A percentile compares a stretch with the other conserved stretches of the same genome.
These are phyloP conservation scores for Falco berigora DNA, from an alignment of 2,797 vertebrate genomes.

Conservation along the genomic window DNA sequence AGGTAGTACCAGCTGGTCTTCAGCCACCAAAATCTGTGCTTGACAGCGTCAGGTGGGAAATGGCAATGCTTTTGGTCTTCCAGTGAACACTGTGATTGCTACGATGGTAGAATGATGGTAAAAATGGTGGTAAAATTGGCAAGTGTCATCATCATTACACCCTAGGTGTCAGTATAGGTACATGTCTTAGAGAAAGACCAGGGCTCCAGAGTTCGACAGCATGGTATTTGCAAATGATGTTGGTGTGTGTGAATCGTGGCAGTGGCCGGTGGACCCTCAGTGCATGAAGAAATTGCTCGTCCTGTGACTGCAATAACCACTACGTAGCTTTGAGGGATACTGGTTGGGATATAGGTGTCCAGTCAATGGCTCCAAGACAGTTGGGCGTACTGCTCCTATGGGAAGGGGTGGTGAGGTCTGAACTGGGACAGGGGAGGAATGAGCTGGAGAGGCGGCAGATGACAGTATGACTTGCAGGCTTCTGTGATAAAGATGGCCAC, in stretches of 20 bases:
- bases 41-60: not conserved
- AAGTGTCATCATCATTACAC: not conserved
- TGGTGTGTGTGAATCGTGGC: not conserved
- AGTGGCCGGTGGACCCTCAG: not conserved
- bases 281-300: not conserved
- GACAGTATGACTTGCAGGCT: not conserved
- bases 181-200: not conserved
- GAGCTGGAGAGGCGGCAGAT: not conserved
- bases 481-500: not conserved
- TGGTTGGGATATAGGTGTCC: not conserved
- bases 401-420: not conserved
- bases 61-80: not conserved
- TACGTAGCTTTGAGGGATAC: not conserved
- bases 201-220: not conserved
- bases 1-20: not conserved
- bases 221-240: accelerated
- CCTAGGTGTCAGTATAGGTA: slow-evolving; percentile 48
- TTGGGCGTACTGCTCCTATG: accelerated
- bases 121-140: not conserved
- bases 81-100: not conserved
- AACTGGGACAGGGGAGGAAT: accelerated
- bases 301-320: accelerated
- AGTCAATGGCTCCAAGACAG: not conserved
- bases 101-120: not conserved
- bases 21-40: not conserved